Evolutionary conservation across 2,888 invertebrate genomes (phyloP), one percentile per base, ranked within the genome.

Genomic region (Bellardia pandia): DNA sequence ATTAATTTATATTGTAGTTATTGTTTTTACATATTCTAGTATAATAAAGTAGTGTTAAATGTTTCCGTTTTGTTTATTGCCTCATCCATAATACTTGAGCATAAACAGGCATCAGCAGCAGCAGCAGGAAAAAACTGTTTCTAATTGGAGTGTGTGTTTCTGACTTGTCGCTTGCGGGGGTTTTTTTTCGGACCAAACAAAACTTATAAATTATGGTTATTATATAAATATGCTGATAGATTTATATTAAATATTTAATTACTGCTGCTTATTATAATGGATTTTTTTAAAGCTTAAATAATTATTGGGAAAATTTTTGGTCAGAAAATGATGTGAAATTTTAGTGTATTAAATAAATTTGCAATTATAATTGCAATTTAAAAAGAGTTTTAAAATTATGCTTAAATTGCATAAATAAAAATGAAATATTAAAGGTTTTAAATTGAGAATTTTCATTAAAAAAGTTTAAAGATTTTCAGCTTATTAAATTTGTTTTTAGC

Each of bases 1-100:
- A 85, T 85, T 80, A 56, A 68, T 77, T 77, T 71, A 69, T 64
- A 0, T 33, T n/a, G 8, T 33, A 37, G 64, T 33, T 42, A 64
- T 42, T 30, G 53, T 56, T 14, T 48, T 45, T 45, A 48, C 16
- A 71, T 53, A 71, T 71, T 30, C n/a, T 45, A 23, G 8, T 30
- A 23, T 5, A 64, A 69, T 11, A 71, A 56, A 72, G 48, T 51
- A 58, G 68, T 85, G 78, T 85, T 85, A 75, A 79, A 69, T 75
- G 79, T 75, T 75, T 62, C 74, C 78, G 33, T 56, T 84, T 78
- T n/a, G 3, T 13, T 60, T 48, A 56, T 33, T 5, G 9, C 30
- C 13, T 37, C 13, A 76, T 53, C 14, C 33, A 62, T 9, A 37
- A 74, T 64, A 33, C 11, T 13, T 60, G 56, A 56, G 23, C 23